Percentiles rank a stretch among this genome's conserved stretches.
Evolutionary conservation across 1,140 invertebrate genomes (phyloP).

Genomic region (Protaetia brevitarsis): DNA sequence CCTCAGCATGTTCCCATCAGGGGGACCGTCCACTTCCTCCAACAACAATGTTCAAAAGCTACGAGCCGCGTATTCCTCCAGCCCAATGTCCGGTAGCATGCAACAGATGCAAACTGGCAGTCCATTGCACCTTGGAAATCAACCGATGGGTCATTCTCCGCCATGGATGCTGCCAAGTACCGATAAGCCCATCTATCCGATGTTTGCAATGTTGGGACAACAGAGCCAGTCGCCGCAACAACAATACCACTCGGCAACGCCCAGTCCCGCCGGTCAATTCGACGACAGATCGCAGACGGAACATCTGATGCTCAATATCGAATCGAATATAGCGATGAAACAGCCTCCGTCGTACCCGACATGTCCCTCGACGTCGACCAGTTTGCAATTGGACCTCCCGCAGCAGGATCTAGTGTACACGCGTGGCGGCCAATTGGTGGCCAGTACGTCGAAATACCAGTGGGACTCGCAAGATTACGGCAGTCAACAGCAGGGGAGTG

Average conservation of each 20-base stretch:
- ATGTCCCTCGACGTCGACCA: conserved; percentile 41
- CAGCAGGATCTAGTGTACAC: conserved; percentile 49
- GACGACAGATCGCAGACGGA: conserved; percentile 55
- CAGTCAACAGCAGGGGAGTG: conserved; percentile 50
- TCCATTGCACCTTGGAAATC: conserved; percentile 37
- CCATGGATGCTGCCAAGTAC: conserved; percentile 53
- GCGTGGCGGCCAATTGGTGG: conserved; percentile 46
- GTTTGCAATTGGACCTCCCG: conserved; percentile 45
- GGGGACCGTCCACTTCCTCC: conserved; percentile 44
- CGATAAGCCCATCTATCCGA: conserved; percentile 55
- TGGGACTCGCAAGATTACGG: conserved; percentile 59
- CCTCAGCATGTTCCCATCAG: conserved; percentile 60
- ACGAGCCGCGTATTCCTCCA: conserved; percentile 42
- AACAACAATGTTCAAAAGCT: conserved; percentile 50
- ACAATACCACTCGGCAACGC: conserved; percentile 53
- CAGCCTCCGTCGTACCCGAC: conserved; percentile 53
- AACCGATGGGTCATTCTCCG: conserved; percentile 44
- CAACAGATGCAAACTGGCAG: conserved; percentile 39
- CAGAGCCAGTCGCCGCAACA: conserved; percentile 48
- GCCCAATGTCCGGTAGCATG: conserved; percentile 38
- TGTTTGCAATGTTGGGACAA: conserved; percentile 53
- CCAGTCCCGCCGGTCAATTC: conserved; percentile 56
- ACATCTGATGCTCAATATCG: conserved; percentile 60
- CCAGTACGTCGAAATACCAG: conserved; percentile 57
- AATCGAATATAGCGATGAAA: conserved; percentile 50